Base-by-base conservation (phyloP, 2,797 vertebrate species). In the Limnodromus scolopaceus region DNA sequence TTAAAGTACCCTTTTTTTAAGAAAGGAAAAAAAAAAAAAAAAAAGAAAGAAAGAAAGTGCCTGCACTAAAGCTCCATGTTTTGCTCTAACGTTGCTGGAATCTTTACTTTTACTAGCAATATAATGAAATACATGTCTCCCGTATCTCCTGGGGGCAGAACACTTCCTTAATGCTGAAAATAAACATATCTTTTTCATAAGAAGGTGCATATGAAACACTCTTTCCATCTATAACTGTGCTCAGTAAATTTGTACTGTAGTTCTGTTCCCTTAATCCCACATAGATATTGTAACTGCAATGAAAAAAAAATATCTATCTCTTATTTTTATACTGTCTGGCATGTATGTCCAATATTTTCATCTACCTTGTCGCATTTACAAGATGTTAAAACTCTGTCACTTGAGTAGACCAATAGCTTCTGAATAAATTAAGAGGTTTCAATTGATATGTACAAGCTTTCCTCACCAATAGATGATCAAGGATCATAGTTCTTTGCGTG, bases 391-490 rank as follows among this genome's bases (percentile, higher is more conserved):
- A 89, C 27, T 25, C 24, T 46, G 38, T 48, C 57, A 58, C 45
- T 80, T 78, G 36, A 81, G 45, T 34, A 68, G 74, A 57, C 41
- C 53, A 74, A 74, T 5, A 61, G 11, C 25, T 89, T 89, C 64
- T 76, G 57, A 84, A 94, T 60, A 84, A 86, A 86, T 87, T 57
- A 48, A 78, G 38, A 76, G 7, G 4, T 68, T 94, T 81, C 36
- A 90, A 4, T 71, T 84, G 68, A 28, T 38, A 63, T 5, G 28
- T 65, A 53, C 38, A 55, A n/a, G 54, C 6, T 82, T 87, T 75
- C 34, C 57, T 91, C 10, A 46, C 38, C 58, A 79, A 36, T 34
- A 72, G 81, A 81, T 32, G 28, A 32, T 28, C 25, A 75, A 89
- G 32, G 11, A 57, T 19, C 11, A 22, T 0, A 83, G n/a, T 6